Percentiles rank a stretch among this genome's conserved stretches.
Evolutionary conservation across 2,797 vertebrate genomes (phyloP).

Genomic region (Epinephelus malabaricus): DNA sequence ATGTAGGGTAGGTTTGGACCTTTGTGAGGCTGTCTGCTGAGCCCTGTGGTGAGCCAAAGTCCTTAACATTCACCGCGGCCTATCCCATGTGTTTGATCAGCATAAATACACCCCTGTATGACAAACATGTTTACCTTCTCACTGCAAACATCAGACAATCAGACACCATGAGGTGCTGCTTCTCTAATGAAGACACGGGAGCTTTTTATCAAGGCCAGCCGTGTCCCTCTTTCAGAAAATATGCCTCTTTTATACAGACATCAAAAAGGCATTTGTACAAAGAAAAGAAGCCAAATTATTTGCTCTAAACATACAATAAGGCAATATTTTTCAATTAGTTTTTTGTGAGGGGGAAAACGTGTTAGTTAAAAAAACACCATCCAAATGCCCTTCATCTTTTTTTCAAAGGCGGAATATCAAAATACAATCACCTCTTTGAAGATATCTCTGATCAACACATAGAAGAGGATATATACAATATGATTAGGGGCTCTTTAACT

Average conservation of each 20-base stretch:
- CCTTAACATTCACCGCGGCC: slow-evolving; percentile 70
- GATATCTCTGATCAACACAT: slow-evolving; percentile 70
- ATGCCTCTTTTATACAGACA: slow-evolving; percentile 64
- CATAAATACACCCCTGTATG: slow-evolving; percentile 72
- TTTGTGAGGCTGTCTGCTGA: slow-evolving; percentile 3
- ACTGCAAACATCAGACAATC: slow-evolving; percentile 81
- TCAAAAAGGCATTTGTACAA: slow-evolving; percentile 65
- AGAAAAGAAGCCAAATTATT: slow-evolving; percentile 65
- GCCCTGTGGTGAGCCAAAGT: slow-evolving; percentile 49
- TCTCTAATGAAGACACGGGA: slow-evolving; percentile 80
- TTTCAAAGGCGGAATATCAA: slow-evolving; percentile 63
- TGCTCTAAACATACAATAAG: slow-evolving; percentile 62
- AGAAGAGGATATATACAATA: slow-evolving; percentile 53
- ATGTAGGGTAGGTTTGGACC: slow-evolving; percentile 35
- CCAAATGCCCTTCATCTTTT: slow-evolving; percentile 60
- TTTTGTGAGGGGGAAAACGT: slow-evolving; percentile 10
- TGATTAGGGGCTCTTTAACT: slow-evolving; percentile 64
- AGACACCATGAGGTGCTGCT: slow-evolving; percentile 74
- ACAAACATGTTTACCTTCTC: slow-evolving; percentile 82
- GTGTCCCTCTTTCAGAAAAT: slow-evolving; percentile 41
- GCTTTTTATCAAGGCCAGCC: slow-evolving; percentile 71
- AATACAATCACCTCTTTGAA: slow-evolving; percentile 72
- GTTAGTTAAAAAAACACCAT: slow-evolving; percentile 25
- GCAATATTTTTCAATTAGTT: slow-evolving; percentile 68
- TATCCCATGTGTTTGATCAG: slow-evolving; percentile 74